Evolutionary conservation across 2,113 vertebrate genomes (phyloP).

Genomic region (Cephalopterus ornatus): DNA sequence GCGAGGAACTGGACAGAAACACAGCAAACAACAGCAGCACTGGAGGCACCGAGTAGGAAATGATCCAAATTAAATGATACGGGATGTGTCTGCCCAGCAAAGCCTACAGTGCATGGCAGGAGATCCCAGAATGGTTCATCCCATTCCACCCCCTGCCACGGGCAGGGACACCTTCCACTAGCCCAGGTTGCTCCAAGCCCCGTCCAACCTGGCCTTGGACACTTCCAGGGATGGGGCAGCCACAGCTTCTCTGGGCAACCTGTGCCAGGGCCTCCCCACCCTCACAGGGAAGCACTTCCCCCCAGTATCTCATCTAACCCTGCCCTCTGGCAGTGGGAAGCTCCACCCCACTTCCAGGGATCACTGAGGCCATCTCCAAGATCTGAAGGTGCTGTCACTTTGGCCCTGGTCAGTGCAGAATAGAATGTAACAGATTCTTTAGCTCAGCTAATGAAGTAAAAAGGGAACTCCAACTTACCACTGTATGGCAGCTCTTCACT

Average conservation of each 20-base stretch:
- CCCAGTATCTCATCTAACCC: no score
- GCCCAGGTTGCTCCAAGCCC: not conserved
- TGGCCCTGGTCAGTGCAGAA: not conserved
- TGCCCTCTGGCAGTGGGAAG: no score
- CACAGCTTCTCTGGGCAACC: no score
- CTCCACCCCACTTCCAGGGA: not conserved
- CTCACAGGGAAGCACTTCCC: no score
- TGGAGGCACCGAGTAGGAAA: not conserved
- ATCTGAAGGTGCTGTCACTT: not conserved
- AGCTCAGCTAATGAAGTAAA: not conserved
- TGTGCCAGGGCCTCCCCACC: no score
- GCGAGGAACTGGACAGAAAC: not conserved
- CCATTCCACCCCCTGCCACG: not conserved
- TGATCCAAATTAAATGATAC: rapidly evolving
- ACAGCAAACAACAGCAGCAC: not conserved
- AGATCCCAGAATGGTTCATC: not conserved
- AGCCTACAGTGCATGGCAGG: not conserved
- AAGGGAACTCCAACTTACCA: constrained; percentile 74
- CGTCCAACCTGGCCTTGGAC: not conserved
- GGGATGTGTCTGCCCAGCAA: not conserved
- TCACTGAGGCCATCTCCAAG: not conserved
- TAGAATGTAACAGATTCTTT: rapidly evolving
- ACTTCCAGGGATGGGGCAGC: not conserved
- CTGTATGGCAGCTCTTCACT: constrained; percentile 97
- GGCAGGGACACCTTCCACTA: not conserved